Evolutionary conservation across 2,113 vertebrate species (phyloP), one percentile per base, ranked within the genome.

Genomic region (Tychaedon coryphoeus): DNA sequence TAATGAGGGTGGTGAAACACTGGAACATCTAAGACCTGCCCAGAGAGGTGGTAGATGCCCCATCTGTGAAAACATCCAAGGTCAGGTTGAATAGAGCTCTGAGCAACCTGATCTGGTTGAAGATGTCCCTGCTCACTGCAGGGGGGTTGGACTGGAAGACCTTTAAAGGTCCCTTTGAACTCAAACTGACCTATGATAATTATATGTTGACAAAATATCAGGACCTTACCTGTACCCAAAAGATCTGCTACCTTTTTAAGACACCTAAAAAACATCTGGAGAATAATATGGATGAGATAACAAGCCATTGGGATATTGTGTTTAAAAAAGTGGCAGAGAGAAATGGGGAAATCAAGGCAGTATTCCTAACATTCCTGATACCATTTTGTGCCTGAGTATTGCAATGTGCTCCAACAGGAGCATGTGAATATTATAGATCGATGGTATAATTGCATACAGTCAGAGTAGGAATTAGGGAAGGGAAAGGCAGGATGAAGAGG

Each of bases 361-460:
- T 47, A 18, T 51, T 86, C 43, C 24, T 86, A 40, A 72, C 72
- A 72, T 22, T 73, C 11, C 31, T n/a, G 24, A 50, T 28, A 70
- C 7, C 6, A 3, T 7, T 72, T 60, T 64, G 48, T 79, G 26
- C 34, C 34, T 0, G 1, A 47, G 3, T 22, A 33, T 17, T 48
- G 19, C 23, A 18, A 47, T 2, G 6, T 54, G 18, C 48, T 54
- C n/a, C 16, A 50, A 38, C 3, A 48, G 34, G 7, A 58, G 19
- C 29, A 8, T 18, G 33, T 23, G 54, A 29, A 15, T 67, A 9
- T 36, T 60, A 36, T 17, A 75, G 50, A 45, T 13, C 45, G 56
- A 26, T 16, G 6, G 9, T 67, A 9, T 3, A n/a, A 43, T 16
- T 51, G 12, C 14, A 10, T 60, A n/a, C 4, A 36, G 13, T 43